phyloP scores from a whole-genome alignment of 2,113 vertebrate species.

The Excalfactoria chinensis region DNA sequence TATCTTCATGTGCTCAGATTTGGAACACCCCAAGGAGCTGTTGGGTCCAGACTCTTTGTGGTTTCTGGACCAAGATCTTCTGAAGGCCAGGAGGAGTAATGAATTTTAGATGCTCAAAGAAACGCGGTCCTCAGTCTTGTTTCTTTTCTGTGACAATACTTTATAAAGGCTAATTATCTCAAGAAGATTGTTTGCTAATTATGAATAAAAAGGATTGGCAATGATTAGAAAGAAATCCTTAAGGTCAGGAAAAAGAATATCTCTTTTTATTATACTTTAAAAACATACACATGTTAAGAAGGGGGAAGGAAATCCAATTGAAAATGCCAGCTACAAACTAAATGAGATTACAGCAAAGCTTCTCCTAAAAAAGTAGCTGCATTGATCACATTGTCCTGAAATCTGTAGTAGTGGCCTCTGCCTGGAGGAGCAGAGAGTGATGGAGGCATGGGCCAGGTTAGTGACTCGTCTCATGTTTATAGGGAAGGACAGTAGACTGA shows the following conservation, averaged over 20 bases:
- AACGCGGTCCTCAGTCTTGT: background rate
- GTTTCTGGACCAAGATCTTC: background rate
- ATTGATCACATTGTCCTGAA: rapidly evolving
- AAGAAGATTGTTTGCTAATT: background rate
- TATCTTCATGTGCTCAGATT: background rate
- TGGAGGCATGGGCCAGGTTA: background rate
- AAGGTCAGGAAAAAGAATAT: background rate
- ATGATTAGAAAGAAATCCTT: background rate
- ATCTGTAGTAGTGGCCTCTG: rapidly evolving
- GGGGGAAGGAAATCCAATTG: background rate
- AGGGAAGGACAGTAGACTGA: background rate
- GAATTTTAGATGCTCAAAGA: background rate
- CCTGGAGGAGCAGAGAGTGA: background rate
- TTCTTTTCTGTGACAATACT: background rate
- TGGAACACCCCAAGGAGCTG: rapidly evolving
- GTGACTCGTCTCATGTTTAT: background rate
- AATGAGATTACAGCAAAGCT: background rate
- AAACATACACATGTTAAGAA: background rate
- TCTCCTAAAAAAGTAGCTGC: rapidly evolving
- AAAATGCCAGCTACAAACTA: background rate
- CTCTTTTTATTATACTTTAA: background rate
- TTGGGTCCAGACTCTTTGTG: background rate
- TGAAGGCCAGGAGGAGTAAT: background rate
- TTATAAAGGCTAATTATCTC: background rate
- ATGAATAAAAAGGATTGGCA: background rate